Base-by-base conservation (phyloP, 35 echinoderm and acorn worm genomes). In the Chiridota heheva region DNA sequence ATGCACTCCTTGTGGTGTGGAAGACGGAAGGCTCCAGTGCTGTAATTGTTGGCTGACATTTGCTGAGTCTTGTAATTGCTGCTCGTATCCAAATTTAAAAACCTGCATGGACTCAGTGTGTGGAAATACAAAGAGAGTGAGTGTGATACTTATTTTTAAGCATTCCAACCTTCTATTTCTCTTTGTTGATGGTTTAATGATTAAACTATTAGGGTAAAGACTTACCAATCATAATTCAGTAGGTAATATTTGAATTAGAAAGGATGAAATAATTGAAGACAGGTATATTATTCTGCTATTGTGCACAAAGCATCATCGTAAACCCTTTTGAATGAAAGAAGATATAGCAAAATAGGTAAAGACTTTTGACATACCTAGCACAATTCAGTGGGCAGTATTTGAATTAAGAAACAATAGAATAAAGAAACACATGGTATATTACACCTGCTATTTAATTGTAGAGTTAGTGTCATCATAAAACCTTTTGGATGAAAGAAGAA, bases 51-150 rank as follows among this genome's bases (percentile, higher is more conserved):
- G 95, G 95, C 77, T 98, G 43, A 66, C 84, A 10, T 70, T 83
- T 8, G 95, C 95, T 8, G 95, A 98, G 56, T 48, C 80, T 16
- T 98, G 95, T 44, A 98, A 98, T 62, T 98, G 95, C 61, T 98
- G 89, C 67, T 84, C 89, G 20, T 98, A 98, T 40, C 95, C 95
- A 0, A 98, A 92, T 48, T 75, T 84, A 20, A 98, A 81, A 58
- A 88, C 84, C 20, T 98, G 95, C 38, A 27, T 98, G 16, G 87
- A 91, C 56, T 91, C 95, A 60, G 31, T 98, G 10, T 98, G 95
- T 92, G 95, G 95, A 78, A 90, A 90, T 36, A 76, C 95, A 42
- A 67, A 62, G 67, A 79, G 91, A 76, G 94, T 97, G 70, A 88
- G 74, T 62, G 0, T 72, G 4, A 22, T 70, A 12, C 10, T 4